Evolutionary conservation across 2,888 invertebrate genomes (phyloP).

Genomic region (Caradrina kadenii): DNA sequence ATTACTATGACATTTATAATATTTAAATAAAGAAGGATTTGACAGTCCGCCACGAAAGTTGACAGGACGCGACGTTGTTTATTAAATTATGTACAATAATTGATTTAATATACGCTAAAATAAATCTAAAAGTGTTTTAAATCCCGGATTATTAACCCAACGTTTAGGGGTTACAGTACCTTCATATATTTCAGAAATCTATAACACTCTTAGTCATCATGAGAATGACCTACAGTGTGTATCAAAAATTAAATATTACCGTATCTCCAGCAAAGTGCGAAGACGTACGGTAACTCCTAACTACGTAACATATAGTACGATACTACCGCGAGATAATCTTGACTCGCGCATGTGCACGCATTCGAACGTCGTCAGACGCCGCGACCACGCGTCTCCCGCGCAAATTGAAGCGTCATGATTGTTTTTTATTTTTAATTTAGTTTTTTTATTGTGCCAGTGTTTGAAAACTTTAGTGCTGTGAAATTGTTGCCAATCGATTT

Average conservation of each 20-base stretch:
- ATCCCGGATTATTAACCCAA: too few relatives aligned
- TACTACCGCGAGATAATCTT: constrained; percentile 68
- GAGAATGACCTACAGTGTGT: constrained; percentile 51
- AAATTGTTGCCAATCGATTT: constrained; percentile 49
- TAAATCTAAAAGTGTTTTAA: too few relatives aligned
- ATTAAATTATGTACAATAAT: too few relatives aligned
- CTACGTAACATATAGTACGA: constrained; percentile 75
- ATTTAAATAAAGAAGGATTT: too few relatives aligned
- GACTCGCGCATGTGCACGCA: constrained; percentile 82
- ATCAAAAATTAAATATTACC: constrained; percentile 62
- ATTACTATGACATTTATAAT: too few relatives aligned
- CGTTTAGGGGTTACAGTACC: too few relatives aligned
- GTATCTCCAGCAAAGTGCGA: constrained; percentile 67
- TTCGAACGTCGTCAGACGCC: constrained; percentile 77
- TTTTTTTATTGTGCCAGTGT: constrained; percentile 62
- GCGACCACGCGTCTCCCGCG: constrained; percentile 70
- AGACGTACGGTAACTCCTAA: constrained; percentile 78
- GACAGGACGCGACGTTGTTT: too few relatives aligned
- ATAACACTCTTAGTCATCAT: constrained; percentile 22
- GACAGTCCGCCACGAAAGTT: too few relatives aligned
- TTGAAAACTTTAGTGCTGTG: constrained; percentile 61
- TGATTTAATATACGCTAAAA: too few relatives aligned
- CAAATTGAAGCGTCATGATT: constrained; percentile 65
- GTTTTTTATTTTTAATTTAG: constrained; percentile 65
- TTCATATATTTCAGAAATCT: background rate